Percentiles rank a stretch among this genome's conserved stretches.
phyloP scores from a whole-genome alignment of 2,797 vertebrate species.

The Furcifer pardalis region DNA sequence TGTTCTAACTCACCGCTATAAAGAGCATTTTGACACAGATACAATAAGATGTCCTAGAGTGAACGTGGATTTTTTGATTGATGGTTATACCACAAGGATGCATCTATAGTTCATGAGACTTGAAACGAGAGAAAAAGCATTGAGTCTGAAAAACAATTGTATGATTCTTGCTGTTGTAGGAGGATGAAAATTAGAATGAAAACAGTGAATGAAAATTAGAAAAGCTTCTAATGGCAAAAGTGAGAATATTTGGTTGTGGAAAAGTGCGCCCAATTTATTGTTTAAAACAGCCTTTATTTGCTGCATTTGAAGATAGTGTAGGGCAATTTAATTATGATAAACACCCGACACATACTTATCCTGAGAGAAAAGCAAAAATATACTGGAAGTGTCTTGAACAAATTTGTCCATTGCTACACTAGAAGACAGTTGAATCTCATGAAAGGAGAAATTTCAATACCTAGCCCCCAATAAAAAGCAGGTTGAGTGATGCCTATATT shows the following conservation, averaged over 20 bases:
- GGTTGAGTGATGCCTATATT: neutral
- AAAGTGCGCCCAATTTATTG: neutral
- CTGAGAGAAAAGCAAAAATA: too few relatives aligned
- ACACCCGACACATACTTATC: too few relatives aligned
- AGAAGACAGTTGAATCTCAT: neutral
- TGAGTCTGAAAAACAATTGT: conserved; percentile 4
- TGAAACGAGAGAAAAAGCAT: neutral
- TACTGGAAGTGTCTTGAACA: too few relatives aligned
- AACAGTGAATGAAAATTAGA: conserved; percentile 1
- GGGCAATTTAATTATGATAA: too few relatives aligned
- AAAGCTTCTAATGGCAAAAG: neutral
- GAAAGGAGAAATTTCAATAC: neutral
- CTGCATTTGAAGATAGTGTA: neutral
- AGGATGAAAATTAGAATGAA: too few relatives aligned
- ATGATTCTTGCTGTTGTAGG: neutral
- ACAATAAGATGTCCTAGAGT: neutral
- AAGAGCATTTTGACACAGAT: neutral
- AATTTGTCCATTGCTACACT: neutral
- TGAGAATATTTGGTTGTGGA: neutral
- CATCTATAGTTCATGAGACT: neutral
- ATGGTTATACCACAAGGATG: neutral
- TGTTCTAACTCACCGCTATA: neutral
- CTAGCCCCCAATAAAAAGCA: neutral
- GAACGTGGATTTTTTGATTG: neutral
- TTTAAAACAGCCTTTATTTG: neutral